Conservation (phyloP, 2,888 invertebrate genomes). For the Eupeodes latifasciatus region DNA sequence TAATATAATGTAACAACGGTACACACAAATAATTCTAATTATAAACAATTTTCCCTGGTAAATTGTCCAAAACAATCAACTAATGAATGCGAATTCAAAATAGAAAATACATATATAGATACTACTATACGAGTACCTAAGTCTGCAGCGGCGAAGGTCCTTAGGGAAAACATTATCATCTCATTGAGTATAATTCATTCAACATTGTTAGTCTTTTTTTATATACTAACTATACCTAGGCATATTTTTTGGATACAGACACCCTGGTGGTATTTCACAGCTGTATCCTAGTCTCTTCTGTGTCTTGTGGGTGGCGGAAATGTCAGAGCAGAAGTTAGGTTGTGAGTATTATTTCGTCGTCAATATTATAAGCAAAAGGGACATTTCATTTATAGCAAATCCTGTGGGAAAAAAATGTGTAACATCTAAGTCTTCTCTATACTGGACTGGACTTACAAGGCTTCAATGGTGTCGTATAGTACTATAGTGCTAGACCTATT, state of each 20-base stretch:
- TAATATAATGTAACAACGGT: neutral
- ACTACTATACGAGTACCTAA: too few species aligned
- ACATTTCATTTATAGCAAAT: slow-evolving; percentile 52
- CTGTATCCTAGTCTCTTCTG: neutral
- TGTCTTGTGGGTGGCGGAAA: neutral
- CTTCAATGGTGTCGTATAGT: too few species aligned
- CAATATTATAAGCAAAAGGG: slow-evolving; percentile 14
- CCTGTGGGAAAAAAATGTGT: slow-evolving; percentile 31
- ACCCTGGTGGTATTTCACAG: neutral
- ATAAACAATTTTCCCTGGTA: slow-evolving; percentile 42
- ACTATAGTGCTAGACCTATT: neutral
- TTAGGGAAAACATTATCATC: slow-evolving; percentile 55
- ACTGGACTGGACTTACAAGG: neutral
- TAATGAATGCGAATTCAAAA: slow-evolving; percentile 52
- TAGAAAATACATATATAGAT: neutral
- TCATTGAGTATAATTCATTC: slow-evolving; percentile 53
- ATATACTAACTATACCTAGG: neutral
- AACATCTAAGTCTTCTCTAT: neutral
- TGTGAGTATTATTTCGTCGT: slow-evolving; percentile 7
- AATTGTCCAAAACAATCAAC: slow-evolving; percentile 54
- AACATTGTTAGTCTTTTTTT: slow-evolving; percentile 23
- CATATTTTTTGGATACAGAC: neutral
- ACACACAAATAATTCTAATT: slow-evolving; percentile 38
- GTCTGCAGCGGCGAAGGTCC: slow-evolving; percentile 1
- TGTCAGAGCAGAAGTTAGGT: too few species aligned